phyloP scores from a whole-genome alignment of 37 sponge, comb jelly and placozoan genomes.

The Dysidea cf. avara region DNA sequence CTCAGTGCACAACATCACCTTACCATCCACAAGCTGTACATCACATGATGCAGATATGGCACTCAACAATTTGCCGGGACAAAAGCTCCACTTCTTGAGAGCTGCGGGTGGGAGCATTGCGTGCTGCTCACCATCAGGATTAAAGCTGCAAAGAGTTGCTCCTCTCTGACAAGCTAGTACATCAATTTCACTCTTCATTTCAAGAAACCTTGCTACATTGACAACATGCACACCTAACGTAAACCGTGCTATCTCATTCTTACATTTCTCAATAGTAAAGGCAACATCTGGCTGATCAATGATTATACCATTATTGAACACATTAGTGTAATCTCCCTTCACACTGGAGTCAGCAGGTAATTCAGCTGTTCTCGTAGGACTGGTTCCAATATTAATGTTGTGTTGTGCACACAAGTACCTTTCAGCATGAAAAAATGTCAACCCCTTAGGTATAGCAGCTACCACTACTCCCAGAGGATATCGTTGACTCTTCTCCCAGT shows the following conservation, averaged over 20 bases:
- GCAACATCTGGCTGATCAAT: conserved; percentile 25
- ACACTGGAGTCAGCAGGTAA: no score
- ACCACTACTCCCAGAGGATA: conserved; percentile 50
- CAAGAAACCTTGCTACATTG: conserved; percentile 37
- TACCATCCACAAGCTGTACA: no score
- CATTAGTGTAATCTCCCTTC: no score
- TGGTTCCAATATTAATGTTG: no score
- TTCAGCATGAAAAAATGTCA: conserved; percentile 43
- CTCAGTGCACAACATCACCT: no score
- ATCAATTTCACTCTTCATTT: neutral
- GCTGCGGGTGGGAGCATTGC: conserved; percentile 14
- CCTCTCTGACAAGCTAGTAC: conserved; percentile 13
- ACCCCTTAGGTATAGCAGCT: conserved; percentile 29
- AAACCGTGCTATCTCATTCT: conserved; percentile 9
- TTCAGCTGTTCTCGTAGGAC: no score
- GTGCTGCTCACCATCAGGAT: no score
- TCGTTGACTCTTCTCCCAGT: conserved; percentile 27
- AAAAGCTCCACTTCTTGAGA: neutral
- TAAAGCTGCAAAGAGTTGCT: conserved; percentile 30
- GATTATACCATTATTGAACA: conserved; percentile 7
- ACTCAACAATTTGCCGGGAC: neutral
- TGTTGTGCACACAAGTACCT: conserved; percentile 20
- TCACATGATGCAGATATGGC: no score
- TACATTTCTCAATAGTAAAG: conserved; percentile 4
- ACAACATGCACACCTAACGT: conserved; percentile 61